phyloP scores from a whole-genome alignment of 2,888 invertebrate species.

The Ormyrus nitidulus region DNA sequence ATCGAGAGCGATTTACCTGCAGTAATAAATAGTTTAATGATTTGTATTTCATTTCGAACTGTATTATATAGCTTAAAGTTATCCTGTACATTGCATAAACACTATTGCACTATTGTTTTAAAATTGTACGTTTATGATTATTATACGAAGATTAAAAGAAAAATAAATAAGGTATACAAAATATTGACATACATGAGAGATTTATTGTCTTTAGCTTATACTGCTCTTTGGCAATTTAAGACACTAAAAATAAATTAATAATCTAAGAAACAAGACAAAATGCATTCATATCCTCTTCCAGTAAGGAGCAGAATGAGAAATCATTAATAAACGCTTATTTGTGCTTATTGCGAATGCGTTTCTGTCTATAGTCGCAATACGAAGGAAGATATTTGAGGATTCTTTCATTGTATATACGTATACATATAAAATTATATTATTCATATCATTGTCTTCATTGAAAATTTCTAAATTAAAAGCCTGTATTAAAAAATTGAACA shows the following conservation, averaged over 20 bases:
- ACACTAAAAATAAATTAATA: slow-evolving; percentile 58
- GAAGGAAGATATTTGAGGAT: slow-evolving; percentile 59
- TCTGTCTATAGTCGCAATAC: slow-evolving; percentile 46
- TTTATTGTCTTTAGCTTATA: slow-evolving; percentile 64
- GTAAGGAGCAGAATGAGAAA: slow-evolving; percentile 57
- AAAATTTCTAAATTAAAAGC: slow-evolving; percentile 86
- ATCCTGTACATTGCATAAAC: slow-evolving; percentile 75
- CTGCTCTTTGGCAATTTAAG: slow-evolving; percentile 61
- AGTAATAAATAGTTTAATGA: slow-evolving; percentile 71
- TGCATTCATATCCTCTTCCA: slow-evolving; percentile 62
- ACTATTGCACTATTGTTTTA: slow-evolving; percentile 74
- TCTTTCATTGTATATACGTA: slow-evolving; percentile 79
- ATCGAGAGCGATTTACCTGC: slow-evolving; percentile 66
- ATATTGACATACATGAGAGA: slow-evolving; percentile 71
- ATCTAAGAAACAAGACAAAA: slow-evolving; percentile 55
- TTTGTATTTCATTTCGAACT: slow-evolving; percentile 74
- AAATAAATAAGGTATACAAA: slow-evolving; percentile 74
- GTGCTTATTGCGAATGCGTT: slow-evolving; percentile 56
- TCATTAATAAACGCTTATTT: slow-evolving; percentile 57
- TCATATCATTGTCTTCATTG: slow-evolving; percentile 88
- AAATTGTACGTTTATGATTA: slow-evolving; percentile 74
- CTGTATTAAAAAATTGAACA: slow-evolving; percentile 75
- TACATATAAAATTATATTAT: slow-evolving; percentile 71
- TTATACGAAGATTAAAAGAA: slow-evolving; percentile 71
- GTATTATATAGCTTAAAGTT: slow-evolving; percentile 74